Base-by-base conservation (phyloP, 2,113 vertebrate species). In the Syrmaticus mikado region DNA sequence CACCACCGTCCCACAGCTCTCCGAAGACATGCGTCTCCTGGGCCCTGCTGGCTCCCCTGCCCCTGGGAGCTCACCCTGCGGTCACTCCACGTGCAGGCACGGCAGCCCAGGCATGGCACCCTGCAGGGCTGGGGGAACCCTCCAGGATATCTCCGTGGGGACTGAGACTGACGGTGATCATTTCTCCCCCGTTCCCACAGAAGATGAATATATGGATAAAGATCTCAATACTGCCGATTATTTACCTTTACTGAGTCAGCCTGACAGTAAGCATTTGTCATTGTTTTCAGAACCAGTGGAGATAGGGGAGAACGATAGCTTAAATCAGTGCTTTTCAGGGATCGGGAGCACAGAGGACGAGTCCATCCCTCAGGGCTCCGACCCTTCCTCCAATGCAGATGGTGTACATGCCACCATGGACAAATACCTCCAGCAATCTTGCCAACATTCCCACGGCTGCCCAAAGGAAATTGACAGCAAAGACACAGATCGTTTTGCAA, bases 231-330 rank as follows among this genome's bases (percentile, higher is more conserved):
- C 82, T 7, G 7, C 75, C 22, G 87, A 81, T 74, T 94, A 91
- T 65, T 87, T 87, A 3, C 92, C 93, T 61, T 52, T 88, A 32
- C 79, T 92, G 32, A 76, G 62, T 50, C 92, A 3, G 52, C 89
- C 96, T 34, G 94, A 93, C 58, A 94, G 97, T 78, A 97, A 96
- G 74, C 96, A 98, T 0, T 5, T 94, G 43, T 90, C 98, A 1
- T 97, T 98, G 2, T 96, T 99, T 89, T 97, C 96, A 1, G 98
- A 99, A 91, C 99, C 99, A 1, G 75, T 99, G 96, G 98, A 99
- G 92, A 97, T 99, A 6, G 99, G 98, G 27, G 99, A 99, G 91
- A 99, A 99, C 4, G 99, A 99, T 93, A 99, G 99, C 78, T 97
- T 99, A 76, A 99, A 98, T 95, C 98, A 99, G 94, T 98, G 98